These are phyloP conservation scores for Oreamnos americanus DNA, from an alignment of 2,113 vertebrate genomes.

Conservation along the genomic window DNA sequence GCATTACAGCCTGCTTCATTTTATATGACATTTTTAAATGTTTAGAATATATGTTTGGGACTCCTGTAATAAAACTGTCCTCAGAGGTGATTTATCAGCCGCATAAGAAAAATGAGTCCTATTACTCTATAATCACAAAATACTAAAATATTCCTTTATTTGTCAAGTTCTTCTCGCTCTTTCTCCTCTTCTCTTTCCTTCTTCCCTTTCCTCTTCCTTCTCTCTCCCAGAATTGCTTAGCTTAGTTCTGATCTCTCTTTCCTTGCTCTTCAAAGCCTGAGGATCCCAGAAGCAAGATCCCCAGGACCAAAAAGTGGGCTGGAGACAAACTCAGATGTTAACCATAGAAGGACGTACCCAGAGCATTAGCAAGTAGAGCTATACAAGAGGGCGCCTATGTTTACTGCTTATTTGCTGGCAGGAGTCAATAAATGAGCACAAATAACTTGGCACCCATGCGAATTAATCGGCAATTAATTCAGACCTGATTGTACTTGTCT, in stretches of 20 bases:
- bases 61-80: neutral
- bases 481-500: neutral
- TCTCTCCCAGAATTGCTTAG: neutral
- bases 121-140: constrained; percentile 14
- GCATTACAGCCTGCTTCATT: neutral
- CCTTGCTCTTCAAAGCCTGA: neutral
- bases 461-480: neutral
- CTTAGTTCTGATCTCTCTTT: neutral
- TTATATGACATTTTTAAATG: neutral
- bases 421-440: neutral
- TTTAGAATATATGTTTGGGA: neutral
- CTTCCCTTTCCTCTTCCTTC: neutral
- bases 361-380: neutral
- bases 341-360: neutral
- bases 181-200: neutral
- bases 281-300: neutral
- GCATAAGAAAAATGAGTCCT: neutral
- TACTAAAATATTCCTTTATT: neutral
- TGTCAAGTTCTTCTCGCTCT: neutral
- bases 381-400: neutral
- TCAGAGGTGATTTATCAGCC: neutral
- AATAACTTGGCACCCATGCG: neutral
- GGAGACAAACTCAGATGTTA: neutral
- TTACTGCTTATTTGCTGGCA: neutral
- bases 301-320: neutral